Percentiles rank a stretch among this genome's conserved stretches.
phyloP scores from a whole-genome alignment of 2,113 vertebrate species.

The Phalacrocorax pelagicus region DNA sequence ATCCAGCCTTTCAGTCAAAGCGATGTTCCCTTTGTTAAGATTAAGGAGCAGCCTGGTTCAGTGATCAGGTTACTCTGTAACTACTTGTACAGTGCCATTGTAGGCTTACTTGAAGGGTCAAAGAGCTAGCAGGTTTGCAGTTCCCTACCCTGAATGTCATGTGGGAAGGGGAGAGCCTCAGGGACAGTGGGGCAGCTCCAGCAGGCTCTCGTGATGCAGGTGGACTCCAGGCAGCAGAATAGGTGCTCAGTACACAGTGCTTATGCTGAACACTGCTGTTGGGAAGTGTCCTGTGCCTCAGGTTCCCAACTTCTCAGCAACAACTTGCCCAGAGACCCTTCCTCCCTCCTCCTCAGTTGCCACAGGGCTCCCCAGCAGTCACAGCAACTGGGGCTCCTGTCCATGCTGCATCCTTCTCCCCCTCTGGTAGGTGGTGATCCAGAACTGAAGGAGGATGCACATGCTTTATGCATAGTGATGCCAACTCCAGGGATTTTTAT shows the following conservation, averaged over 20 bases:
- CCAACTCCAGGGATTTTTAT: neutral
- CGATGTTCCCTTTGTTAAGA: neutral
- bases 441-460: neutral
- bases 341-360: accelerated
- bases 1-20: neutral
- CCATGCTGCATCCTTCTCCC: accelerated
- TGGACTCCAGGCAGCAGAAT: neutral
- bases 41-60: slow-evolving; percentile 38
- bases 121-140: neutral
- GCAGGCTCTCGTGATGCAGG: neutral
- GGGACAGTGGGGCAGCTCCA: neutral
- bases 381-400: neutral
- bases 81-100: neutral
- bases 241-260: neutral
- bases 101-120: neutral
- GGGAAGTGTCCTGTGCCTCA: neutral
- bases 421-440: neutral
- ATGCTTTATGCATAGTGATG: neutral
- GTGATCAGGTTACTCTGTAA: slow-evolving; percentile 62
- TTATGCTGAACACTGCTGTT: neutral
- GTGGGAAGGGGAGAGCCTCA: neutral
- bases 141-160: neutral
- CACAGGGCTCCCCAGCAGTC: neutral
- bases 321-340: neutral
- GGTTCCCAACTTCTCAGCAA: neutral